Base-by-base conservation (phyloP, 2,888 invertebrate genomes). In the Leucophenga montana region DNA sequence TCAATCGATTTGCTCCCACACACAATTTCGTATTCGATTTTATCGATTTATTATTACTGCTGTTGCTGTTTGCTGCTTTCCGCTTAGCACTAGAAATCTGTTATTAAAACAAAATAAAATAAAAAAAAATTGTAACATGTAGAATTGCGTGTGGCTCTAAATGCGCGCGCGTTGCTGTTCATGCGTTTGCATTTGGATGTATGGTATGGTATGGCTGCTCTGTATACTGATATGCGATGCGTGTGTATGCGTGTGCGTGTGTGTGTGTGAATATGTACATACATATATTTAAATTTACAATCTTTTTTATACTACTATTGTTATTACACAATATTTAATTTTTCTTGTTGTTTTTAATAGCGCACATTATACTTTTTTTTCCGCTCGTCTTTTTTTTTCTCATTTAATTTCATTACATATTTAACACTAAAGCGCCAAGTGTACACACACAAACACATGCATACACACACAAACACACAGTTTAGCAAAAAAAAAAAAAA, bases 171-270 rank as follows among this genome's bases (percentile, higher is more conserved):
- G 27, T 57, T 13, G 31, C 33, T n/a, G 69, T 59, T 69, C 18
- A 50, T 27, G 27, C 27, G 27, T 27, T 27, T 27, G 27, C 27
- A 27, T 2, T 3, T 4, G 2, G 27, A 27, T 4, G 2, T 2
- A 2, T 27, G 27, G 27, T 4, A n/a, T 27, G 4, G 31, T 68
- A 62, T 71, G 46, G 71, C 69, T 71, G 54, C 62, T 33, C 62
- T 71, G 56, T 71, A 54, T 59, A 73, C 54, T 67, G 48, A 67
- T 18, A 22, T 54, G 1, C 9, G n/a, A n/a, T n/a, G n/a, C n/a
- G 48, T 68, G 54, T 56, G 50, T 68, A 71, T 72, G 66, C 20
- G n/a, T 57, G 31, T 27, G 31, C 3, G 31, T 57, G 57, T 57
- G 31, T 57, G n/a, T 59, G 31, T 31, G 11, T 20, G 22, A 20